Percentiles rank a stretch among this genome's conserved stretches.
phyloP scores from a whole-genome alignment of 1,140 invertebrate species.

The Lethocerus indicus region DNA sequence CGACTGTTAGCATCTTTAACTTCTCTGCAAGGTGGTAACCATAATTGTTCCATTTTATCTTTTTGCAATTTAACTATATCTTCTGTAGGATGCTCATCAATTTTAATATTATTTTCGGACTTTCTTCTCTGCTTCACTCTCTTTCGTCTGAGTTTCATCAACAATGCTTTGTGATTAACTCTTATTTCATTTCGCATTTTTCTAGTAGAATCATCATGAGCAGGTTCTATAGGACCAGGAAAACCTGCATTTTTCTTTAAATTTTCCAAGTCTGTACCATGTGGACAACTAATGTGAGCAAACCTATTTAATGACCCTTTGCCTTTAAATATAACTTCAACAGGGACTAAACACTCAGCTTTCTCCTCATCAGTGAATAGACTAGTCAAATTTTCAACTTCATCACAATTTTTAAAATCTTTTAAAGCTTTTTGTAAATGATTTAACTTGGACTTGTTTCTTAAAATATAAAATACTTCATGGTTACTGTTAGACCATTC shows the following conservation, averaged over 20 bases:
- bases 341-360: conserved; percentile 16
- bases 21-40: conserved; percentile 36
- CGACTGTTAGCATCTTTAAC: conserved; percentile 43
- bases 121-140: conserved; percentile 25
- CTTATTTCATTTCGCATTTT: conserved; percentile 35
- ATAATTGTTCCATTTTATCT: conserved; percentile 43
- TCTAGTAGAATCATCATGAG: conserved; percentile 20
- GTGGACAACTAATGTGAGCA: conserved; percentile 19
- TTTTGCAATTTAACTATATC: conserved; percentile 31
- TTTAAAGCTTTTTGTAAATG: conserved; percentile 3
- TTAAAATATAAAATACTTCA: conserved; percentile 10
- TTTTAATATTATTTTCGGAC: conserved; percentile 8
- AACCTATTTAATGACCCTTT: conserved; percentile 16
- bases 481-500: conserved; percentile 37
- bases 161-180: conserved; percentile 32
- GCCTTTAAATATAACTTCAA: conserved; percentile 14
- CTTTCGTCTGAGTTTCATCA: conserved; percentile 38
- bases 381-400: background rate
- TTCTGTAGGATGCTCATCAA: conserved; percentile 1
- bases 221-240: conserved; percentile 12
- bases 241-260: background rate
- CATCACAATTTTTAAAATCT: background rate
- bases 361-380: too few species aligned
- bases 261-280: conserved; percentile 10
- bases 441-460: conserved; percentile 7